Conservation (phyloP, 2,888 invertebrate genomes). For the Catocala fraxini region DNA sequence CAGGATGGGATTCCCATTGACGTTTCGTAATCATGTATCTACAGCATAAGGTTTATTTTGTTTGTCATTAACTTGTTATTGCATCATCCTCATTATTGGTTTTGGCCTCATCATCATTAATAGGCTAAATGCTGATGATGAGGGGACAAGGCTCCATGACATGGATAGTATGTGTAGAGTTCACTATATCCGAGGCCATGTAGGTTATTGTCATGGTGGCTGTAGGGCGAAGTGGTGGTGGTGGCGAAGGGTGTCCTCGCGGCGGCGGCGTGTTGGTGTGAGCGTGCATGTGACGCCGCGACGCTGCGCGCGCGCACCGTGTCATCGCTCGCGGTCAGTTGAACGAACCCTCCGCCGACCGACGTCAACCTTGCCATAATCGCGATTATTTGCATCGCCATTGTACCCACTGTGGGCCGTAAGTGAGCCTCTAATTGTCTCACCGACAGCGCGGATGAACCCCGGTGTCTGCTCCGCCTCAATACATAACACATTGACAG, state of each 20-base stretch:
- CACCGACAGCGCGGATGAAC: constrained; percentile 48
- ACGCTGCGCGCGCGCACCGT: constrained; percentile 79
- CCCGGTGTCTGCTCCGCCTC: constrained; percentile 30
- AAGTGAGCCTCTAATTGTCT: constrained; percentile 74
- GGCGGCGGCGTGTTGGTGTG: constrained; percentile 48
- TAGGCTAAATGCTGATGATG: constrained; percentile 2
- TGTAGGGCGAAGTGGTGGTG: constrained; percentile 29
- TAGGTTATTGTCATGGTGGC: constrained; percentile 17
- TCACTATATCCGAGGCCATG: neutral
- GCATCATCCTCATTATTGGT: constrained; percentile 35
- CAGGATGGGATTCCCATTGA: constrained; percentile 30
- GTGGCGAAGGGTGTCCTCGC: constrained; percentile 44
- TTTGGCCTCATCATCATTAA: constrained; percentile 21
- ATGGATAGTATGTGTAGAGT: constrained; percentile 7
- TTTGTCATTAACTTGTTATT: constrained; percentile 35
- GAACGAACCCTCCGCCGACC: constrained; percentile 84
- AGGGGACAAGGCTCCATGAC: constrained; percentile 2
- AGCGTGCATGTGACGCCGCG: constrained; percentile 70
- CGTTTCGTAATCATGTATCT: constrained; percentile 18
- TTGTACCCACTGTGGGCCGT: constrained; percentile 75
- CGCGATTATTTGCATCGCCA: constrained; percentile 86
- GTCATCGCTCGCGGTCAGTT: constrained; percentile 87
- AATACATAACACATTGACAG: constrained; percentile 16
- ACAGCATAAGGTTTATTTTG: constrained; percentile 28
- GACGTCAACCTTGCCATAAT: constrained; percentile 87